A percentile compares a stretch with the other conserved stretches of the same genome.
phyloP scores from a whole-genome alignment of 2,888 invertebrate species.

The Lathronympha strigana region DNA sequence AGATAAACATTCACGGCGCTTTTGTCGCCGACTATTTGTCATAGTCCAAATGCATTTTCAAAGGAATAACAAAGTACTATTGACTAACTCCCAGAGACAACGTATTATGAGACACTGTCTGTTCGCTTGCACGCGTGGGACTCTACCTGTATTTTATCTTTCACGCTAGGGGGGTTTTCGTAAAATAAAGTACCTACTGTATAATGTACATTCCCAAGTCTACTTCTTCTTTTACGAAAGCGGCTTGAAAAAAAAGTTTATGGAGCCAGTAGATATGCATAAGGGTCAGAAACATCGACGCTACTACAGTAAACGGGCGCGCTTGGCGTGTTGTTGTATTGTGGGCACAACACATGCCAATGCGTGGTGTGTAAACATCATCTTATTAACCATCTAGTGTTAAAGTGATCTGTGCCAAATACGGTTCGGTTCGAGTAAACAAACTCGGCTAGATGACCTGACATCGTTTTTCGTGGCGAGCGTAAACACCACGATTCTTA shows the following conservation, averaged over 20 bases:
- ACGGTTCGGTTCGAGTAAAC: conserved; percentile 45
- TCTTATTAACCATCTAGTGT: background rate
- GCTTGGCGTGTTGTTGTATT: too few relatives aligned
- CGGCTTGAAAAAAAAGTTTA: too few relatives aligned
- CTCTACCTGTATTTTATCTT: too few relatives aligned
- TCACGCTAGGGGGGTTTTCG: too few relatives aligned
- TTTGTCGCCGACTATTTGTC: conserved; percentile 40
- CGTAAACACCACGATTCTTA: conserved; percentile 67
- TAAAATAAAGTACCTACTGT: too few relatives aligned
- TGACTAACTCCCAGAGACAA: background rate
- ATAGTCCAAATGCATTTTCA: conserved; percentile 35
- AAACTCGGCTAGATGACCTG: conserved; percentile 53
- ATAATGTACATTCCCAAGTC: too few relatives aligned
- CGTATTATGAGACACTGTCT: background rate
- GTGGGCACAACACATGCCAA: too few relatives aligned
- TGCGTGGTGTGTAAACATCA: background rate
- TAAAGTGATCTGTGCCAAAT: background rate
- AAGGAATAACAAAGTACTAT: conserved; percentile 38
- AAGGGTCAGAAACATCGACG: too few relatives aligned
- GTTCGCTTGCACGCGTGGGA: too few relatives aligned
- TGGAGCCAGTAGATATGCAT: too few relatives aligned
- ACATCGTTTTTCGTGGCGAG: conserved; percentile 52
- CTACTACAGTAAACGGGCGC: too few relatives aligned
- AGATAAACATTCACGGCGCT: conserved; percentile 31
- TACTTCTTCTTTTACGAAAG: too few relatives aligned